Base-by-base conservation (phyloP, 2,797 vertebrate species). In the Chrysocyon brachyurus region DNA sequence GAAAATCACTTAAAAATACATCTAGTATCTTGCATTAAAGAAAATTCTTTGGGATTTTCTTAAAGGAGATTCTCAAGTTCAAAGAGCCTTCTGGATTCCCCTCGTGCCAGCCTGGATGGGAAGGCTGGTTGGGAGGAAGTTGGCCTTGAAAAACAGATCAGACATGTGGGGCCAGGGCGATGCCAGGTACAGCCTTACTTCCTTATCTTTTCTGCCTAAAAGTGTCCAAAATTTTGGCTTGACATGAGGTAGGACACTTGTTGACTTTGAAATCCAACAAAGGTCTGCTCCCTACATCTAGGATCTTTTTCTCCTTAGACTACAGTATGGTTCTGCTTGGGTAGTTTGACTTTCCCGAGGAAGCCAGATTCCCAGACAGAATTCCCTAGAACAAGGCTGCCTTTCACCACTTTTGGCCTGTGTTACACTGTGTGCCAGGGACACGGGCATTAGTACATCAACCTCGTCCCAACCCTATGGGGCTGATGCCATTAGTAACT, bases 161-260 rank as follows among this genome's bases (percentile, higher is more conserved):
- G 52, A 21, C 31, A 0, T 4, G 1, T 10, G 33, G 52, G 72
- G 33, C 4, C 5, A 6, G 10, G 2, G 19, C 17, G 22, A 10
- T 1, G 8, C 22, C 26, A 5, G 46, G 14, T 28, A 3, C 1
- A 0, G 31, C 15, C 26, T 75, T 2, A 1, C 5, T 26, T 36
- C 12, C 36, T 21, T 9, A 15, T 3, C 28, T 19, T 31, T 46
- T 54, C 52, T 16, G 8, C 70, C 54, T 78, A 46, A 73, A 49
- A 9, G 2, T 0, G 6, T 46, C 33, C 24, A 36, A 36, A 57
- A 33, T 12, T 11, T 14, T 6, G 6, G 12, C 64, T n/a, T 14
- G 31, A 6, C n/a, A 5, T 11, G 49, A 46, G 57, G 36, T 26
- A 31, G 40, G 63, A n/a, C 1, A 4, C 9, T 22, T 33, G 19